Evolutionary conservation across 2,888 invertebrate genomes (phyloP).

Genomic region (Aphodius sticticus): DNA sequence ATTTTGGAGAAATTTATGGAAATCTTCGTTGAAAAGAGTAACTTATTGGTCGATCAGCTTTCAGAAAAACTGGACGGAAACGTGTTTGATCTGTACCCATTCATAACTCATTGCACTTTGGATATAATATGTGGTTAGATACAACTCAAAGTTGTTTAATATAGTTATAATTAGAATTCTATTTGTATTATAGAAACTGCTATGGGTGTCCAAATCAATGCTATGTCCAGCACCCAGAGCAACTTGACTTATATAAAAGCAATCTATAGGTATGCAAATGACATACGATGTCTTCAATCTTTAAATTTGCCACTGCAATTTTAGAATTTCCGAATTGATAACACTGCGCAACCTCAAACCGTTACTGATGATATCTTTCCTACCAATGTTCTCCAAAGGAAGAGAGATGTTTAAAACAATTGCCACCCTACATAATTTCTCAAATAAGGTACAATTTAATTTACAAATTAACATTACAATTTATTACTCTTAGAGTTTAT

Average conservation of each 20-base stretch:
- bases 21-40: constrained; percentile 49
- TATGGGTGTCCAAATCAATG: constrained; percentile 64
- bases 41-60: constrained; percentile 43
- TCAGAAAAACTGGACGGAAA: constrained; percentile 45
- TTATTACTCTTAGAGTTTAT: not conserved
- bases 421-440: constrained; percentile 60
- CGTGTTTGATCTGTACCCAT: constrained; percentile 50
- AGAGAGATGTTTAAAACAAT: constrained; percentile 58
- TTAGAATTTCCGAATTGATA: not conserved
- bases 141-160: too few relatives aligned
- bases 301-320: not conserved
- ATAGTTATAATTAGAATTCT: not conserved
- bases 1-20: constrained; percentile 50
- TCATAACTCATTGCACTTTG: constrained; percentile 50
- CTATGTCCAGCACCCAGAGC: constrained; percentile 53
- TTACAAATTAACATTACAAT: not conserved
- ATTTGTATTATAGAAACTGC: constrained; percentile 63
- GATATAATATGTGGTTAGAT: constrained; percentile 54
- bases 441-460: constrained; percentile 17
- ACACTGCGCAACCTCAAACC: not conserved
- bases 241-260: constrained; percentile 61
- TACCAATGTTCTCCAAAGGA: constrained; percentile 56
- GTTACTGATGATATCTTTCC: constrained; percentile 60
- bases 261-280: constrained; percentile 54
- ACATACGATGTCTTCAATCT: not conserved